Evolutionary conservation across 1,140 invertebrate species (phyloP).

Genomic region (Oreohelix idahoensis): DNA sequence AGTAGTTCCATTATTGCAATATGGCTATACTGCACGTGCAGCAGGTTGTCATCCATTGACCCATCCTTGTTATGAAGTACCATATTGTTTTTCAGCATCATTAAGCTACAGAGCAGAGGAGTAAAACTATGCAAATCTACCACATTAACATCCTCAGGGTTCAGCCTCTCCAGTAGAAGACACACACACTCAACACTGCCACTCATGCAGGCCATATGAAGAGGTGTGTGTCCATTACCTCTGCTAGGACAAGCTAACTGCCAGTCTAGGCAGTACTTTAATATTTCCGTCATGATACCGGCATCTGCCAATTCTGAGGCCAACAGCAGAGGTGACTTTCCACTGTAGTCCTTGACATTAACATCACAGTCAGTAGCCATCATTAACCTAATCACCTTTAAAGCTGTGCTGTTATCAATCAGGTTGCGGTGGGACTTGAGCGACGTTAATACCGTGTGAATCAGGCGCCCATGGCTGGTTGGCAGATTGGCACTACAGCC

Average conservation of each 20-base stretch:
- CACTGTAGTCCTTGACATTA: constrained; percentile 51
- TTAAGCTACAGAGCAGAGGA: constrained; percentile 4
- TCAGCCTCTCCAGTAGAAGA: constrained; percentile 43
- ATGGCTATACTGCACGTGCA: constrained; percentile 19
- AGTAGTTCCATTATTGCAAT: constrained; percentile 23
- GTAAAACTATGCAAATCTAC: background rate
- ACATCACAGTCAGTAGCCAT: constrained; percentile 52
- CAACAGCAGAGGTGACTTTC: constrained; percentile 50
- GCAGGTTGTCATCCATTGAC: background rate
- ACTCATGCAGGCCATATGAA: constrained; percentile 58
- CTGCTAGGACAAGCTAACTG: constrained; percentile 41
- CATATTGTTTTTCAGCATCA: constrained; percentile 18
- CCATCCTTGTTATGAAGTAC: constrained; percentile 1
- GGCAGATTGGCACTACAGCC: constrained; percentile 61
- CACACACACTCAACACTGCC: constrained; percentile 55
- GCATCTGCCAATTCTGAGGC: constrained; percentile 54
- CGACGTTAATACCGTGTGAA: constrained; percentile 52
- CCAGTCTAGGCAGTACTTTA: constrained; percentile 41
- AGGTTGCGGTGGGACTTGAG: constrained; percentile 49
- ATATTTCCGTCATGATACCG: constrained; percentile 46
- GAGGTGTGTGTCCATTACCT: constrained; percentile 49
- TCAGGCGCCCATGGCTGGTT: constrained; percentile 54
- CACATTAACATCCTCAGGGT: background rate
- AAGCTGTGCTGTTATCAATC: constrained; percentile 43
- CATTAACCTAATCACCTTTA: constrained; percentile 46